Evolutionary conservation across 2,797 vertebrate species (phyloP), one percentile per base, ranked within the genome.

Genomic region (Lophius americanus): DNA sequence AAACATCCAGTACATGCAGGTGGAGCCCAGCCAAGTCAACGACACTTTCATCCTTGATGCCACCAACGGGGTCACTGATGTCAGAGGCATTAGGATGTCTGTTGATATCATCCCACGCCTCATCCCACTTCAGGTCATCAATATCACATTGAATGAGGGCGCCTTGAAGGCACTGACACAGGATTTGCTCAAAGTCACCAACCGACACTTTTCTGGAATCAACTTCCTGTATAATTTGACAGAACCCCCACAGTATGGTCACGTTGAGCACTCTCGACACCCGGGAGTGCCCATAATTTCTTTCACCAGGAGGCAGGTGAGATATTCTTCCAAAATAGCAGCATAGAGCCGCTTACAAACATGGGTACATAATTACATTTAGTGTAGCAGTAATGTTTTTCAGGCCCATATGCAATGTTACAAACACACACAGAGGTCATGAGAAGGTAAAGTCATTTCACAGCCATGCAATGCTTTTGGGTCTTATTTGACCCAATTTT

Each of bases 241-340:
- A 7, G 90, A 94, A 23, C 88, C 85, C 50, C 96, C 96, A 0
- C 91, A 88, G 58, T 93, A 95, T 3, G 95, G 96, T 2, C 94
- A 85, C 84, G 41, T 98, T 59, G 94, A 95, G 89, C 94, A 95
- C 77, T 94, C 92, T 13, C 87, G 49, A 79, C 87, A 93, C 81
- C 93, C 95, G 12, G 92, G 94, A 75, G 84, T 92, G 41, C 85
- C 90, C 35, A 82, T 96, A 46, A 90, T 87, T 8, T 92, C 89
- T 44, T 98, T 98, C 89, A 96, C 90, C 74, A 94, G 90, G 86
- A 96, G 95, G 76, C 95, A 98, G 96, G 96, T 97, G 91, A 79
- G 81, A 50, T 43, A 37, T 59, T 66, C 9, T 46, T 4, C 35
- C 9, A 5, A 51, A 48, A 56, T 9, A 4, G 23, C 35, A 62